Evolutionary conservation across 2,113 vertebrate genomes (phyloP), one percentile per base, ranked within the genome.

Genomic region (Dromas ardeola): DNA sequence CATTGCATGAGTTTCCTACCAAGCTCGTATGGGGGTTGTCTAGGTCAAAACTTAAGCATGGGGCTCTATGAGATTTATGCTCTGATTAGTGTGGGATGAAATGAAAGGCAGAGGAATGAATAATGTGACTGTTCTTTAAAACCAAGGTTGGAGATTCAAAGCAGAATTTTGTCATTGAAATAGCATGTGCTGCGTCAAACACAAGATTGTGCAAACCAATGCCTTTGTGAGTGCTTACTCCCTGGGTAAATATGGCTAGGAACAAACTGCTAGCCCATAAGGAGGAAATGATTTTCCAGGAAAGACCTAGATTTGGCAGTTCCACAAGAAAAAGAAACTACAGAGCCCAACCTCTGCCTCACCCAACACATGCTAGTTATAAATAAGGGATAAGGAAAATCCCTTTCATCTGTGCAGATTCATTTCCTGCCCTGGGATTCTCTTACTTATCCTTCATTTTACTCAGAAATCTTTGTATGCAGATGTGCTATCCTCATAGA

Each of bases 391-490:
- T 93, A 47, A 96, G 72, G 79, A 79, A 55, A 77, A 80, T 73
- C 53, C 55, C 32, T 93, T 95, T 94, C 73, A 93, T 94, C 90
- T 91, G 22, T 9, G n/a, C 36, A 87, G 25, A 83, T 95, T 95
- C 52, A 96, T 96, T 96, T 96, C 96, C 94, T 93, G 76, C 42
- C 43, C 23, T n/a, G 72, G 76, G 45, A 80, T 81, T 82, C 53
- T 89, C 4, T 5, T 27, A 43, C 8, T 90, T 90, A 79, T 49
- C 70, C 91, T 71, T 82, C 66, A 58, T 89, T 53, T 69, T 62
- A n/a, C 20, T 70, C 45, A 34, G 23, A 86, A 94, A 90, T 52
- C 20, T 40, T 80, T 55, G 30, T 30, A 59, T 58, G 72, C 70
- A 79, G 83, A 23, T 0, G 0, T 67, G 34, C 13, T 81, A 4